Evolutionary conservation across 2,888 invertebrate genomes (phyloP), one percentile per base, ranked within the genome.

Genomic region (Zaprionus obscuricornis): DNA sequence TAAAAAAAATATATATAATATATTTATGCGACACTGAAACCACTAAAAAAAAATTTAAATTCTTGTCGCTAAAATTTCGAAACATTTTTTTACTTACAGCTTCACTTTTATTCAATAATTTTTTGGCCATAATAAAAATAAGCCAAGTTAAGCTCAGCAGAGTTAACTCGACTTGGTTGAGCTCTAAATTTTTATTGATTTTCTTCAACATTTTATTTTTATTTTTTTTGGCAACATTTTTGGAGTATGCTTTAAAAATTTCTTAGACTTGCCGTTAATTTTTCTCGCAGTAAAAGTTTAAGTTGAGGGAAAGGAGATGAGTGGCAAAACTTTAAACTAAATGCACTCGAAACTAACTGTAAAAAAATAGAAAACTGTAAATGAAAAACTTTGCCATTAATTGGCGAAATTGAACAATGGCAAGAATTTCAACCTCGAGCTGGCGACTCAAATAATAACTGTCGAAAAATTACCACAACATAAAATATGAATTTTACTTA

Each of bases 351-450:
- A 67, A n/a, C n/a, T n/a, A n/a, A n/a, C n/a, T n/a, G n/a, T n/a
- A n/a, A n/a, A n/a, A n/a, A n/a, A n/a, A 40, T 54, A 60, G 58
- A 74, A 59, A 69, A 74, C 73, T 73, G 59, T 60, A 51, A 74
- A 64, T 74, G 59, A 45, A 56, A 71, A 68, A 59, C 45, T 56
- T 69, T 59, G 52, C 49, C 50, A 71, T 64, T 69, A 74, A 69
- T 71, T 70, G 63, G 67, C 52, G 16, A 54, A 57, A 39, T 34
- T 63, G 22, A 56, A 63, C 29, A 56, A 43, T 51, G 49, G 33
- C 24, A 22, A 7, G 37, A n/a, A n/a, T n/a, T n/a, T n/a, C 10
- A 33, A 6, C 13, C 2, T 13, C 1, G 31, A 2, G n/a, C 11
- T 11, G 31, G 10, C 22, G 5, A 22, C 68, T 37, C 36, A 55